phyloP scores from a whole-genome alignment of 2,797 vertebrate genomes.

The Lindbergichthys nudifrons region DNA sequence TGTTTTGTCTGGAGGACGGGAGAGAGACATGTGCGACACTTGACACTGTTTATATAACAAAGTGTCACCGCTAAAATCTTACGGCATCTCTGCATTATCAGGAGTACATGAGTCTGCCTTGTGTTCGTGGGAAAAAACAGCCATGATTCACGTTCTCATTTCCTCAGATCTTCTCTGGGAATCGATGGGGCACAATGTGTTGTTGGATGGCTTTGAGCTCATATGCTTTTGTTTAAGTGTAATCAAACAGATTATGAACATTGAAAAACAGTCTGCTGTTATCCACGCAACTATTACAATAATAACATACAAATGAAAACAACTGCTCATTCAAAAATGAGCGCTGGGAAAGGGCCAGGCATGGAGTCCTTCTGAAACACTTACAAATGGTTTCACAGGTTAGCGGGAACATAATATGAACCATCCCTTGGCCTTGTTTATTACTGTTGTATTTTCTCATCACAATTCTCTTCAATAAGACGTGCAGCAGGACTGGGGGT shows the following conservation, averaged over 20 bases:
- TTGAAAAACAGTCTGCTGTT: constrained; percentile 53
- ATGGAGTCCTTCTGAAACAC: constrained; percentile 14
- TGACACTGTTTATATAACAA: constrained; percentile 80
- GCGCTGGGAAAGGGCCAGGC: constrained; percentile 37
- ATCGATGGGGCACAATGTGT: constrained; percentile 48
- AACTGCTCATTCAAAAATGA: constrained; percentile 44
- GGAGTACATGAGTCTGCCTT: constrained; percentile 32
- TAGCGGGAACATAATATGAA: constrained; percentile 17
- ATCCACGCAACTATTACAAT: constrained; percentile 54
- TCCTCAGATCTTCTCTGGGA: constrained; percentile 60
- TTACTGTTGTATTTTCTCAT: constrained; percentile 10
- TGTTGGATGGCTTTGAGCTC: constrained; percentile 39
- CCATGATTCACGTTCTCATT: constrained; percentile 65
- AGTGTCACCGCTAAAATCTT: constrained; percentile 64
- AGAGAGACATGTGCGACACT: constrained; percentile 71
- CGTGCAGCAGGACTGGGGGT: constrained; percentile 6
- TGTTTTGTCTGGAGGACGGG: constrained; percentile 76
- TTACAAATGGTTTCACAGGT: constrained; percentile 36
- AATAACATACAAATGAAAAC: constrained; percentile 33
- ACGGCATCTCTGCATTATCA: constrained; percentile 62
- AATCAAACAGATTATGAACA: constrained; percentile 61
- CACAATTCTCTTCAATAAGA: constrained; percentile 34
- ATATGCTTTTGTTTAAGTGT: constrained; percentile 53
- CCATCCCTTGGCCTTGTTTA: constrained; percentile 10
- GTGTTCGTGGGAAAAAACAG: constrained; percentile 53